Percentiles rank a stretch among this genome's conserved stretches.
phyloP scores from a whole-genome alignment of 2,797 vertebrate species.

The Trichosurus vulpecula region DNA sequence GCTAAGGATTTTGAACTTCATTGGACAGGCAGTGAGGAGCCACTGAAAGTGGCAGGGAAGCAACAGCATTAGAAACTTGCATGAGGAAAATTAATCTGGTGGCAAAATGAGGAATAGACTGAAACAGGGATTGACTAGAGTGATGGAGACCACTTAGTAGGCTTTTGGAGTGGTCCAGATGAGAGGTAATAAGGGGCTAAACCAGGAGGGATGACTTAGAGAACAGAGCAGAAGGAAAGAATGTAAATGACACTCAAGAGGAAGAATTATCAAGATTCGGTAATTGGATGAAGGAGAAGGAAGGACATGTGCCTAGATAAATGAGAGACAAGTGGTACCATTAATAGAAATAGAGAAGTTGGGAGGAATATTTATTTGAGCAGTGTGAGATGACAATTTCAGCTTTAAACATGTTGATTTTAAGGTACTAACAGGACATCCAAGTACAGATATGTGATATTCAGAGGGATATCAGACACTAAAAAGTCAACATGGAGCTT shows the following conservation, averaged over 20 bases:
- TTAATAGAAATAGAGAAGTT: background rate
- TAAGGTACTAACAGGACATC: background rate
- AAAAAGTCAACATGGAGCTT: background rate
- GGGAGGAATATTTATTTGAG: background rate
- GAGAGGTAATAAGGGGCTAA: background rate
- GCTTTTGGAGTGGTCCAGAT: background rate
- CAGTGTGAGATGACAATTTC: background rate
- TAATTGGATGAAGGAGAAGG: background rate
- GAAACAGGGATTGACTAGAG: background rate
- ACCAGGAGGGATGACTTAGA: background rate
- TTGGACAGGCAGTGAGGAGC: background rate
- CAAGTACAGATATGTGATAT: background rate
- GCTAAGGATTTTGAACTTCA: background rate
- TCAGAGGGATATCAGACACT: background rate
- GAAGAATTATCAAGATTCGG: background rate
- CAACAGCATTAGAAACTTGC: background rate
- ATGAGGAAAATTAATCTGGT: background rate
- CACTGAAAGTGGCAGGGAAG: background rate
- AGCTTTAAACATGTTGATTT: background rate
- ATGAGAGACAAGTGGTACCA: background rate
- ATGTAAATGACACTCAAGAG: background rate
- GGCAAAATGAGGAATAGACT: background rate
- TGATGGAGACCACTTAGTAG: background rate
- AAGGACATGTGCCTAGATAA: background rate
- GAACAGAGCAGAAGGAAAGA: background rate